Conservation (phyloP, 2,888 invertebrate genomes). For the Phyto melanocephala region DNA sequence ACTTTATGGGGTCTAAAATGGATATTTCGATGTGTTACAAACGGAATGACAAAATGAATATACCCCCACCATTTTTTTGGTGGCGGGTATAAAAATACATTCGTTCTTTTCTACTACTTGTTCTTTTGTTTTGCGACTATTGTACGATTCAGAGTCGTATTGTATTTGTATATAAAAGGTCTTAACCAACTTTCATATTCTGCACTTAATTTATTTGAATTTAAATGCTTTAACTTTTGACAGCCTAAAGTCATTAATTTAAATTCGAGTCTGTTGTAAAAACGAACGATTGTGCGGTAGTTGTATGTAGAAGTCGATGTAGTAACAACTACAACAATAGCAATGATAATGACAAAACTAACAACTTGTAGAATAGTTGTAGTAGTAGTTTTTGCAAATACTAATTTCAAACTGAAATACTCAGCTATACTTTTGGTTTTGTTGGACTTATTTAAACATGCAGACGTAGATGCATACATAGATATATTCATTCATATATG, state of each 20-base stretch:
- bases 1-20: too few relatives aligned
- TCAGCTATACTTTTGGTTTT: background rate
- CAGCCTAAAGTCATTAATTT: conserved; percentile 64
- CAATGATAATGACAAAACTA: conserved; percentile 20
- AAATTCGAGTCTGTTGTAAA: conserved; percentile 56
- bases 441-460: background rate
- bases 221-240: conserved; percentile 65
- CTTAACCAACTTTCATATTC: conserved; percentile 52
- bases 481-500: background rate
- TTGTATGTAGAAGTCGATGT: background rate
- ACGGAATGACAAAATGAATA: too few relatives aligned
- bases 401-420: too few relatives aligned
- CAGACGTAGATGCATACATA: background rate
- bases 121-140: background rate
- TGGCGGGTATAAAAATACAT: too few relatives aligned
- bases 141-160: background rate
- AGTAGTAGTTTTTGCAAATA: background rate
- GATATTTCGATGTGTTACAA: too few relatives aligned
- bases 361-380: conserved; percentile 56
- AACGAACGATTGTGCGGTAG: conserved; percentile 18
- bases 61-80: too few relatives aligned
- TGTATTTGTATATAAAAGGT: background rate
- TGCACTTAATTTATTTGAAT: conserved; percentile 63
- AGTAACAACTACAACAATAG: conserved; percentile 21
- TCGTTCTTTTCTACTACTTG: background rate